Conservation (phyloP, 2,797 vertebrate species). For the Pseudopleuronectes americanus region DNA sequence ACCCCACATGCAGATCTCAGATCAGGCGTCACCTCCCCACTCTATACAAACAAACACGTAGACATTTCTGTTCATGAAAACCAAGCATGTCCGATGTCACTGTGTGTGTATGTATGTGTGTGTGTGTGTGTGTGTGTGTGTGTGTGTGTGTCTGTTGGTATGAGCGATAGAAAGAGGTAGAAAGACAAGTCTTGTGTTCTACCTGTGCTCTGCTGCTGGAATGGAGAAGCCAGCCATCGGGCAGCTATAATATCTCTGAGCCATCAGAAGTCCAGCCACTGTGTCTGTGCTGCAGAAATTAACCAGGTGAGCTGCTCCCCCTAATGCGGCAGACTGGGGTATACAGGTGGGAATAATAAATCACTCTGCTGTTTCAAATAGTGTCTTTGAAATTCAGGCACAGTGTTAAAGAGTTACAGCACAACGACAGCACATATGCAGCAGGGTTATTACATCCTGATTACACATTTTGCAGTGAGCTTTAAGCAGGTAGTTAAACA, state of each 20-base stretch:
- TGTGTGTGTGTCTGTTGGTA: no score
- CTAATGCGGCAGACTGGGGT: conserved; percentile 82
- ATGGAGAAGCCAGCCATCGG: conserved; percentile 87
- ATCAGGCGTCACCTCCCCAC: no score
- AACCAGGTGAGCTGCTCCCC: conserved; percentile 85
- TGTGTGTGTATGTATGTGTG: no score
- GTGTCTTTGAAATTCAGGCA: neutral
- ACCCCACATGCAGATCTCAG: no score
- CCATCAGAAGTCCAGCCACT: conserved; percentile 84
- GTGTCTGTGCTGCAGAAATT: conserved; percentile 87
- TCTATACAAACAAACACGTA: no score
- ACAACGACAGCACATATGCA: neutral
- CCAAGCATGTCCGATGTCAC: no score
- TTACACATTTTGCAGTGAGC: neutral
- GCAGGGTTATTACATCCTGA: neutral
- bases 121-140: no score
- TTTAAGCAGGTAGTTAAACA: neutral
- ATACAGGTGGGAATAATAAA: neutral
- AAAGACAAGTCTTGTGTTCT: neutral
- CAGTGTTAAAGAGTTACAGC: neutral
- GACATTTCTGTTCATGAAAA: no score
- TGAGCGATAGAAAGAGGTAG: no score
- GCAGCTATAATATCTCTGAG: conserved; percentile 81
- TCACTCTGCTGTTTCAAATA: neutral
- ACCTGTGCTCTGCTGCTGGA: conserved; percentile 87